Conservation (phyloP, 2,888 invertebrate genomes). For the Marronus borbonicus region DNA sequence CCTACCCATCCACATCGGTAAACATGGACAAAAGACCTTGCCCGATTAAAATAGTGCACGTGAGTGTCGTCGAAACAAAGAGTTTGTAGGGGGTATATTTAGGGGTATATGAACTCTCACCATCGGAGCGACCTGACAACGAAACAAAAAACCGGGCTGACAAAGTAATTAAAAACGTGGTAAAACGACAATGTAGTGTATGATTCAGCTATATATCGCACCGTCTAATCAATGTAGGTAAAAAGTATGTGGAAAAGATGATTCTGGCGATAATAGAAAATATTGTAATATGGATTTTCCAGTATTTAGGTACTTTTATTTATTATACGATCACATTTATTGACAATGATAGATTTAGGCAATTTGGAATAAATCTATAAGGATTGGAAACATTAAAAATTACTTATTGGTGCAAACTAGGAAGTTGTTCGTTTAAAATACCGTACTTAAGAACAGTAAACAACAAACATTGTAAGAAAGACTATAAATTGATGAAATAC, state of each 20-base stretch:
- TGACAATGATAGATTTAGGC: too few species aligned
- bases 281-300: not conserved
- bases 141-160: not conserved
- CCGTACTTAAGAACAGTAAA: too few species aligned
- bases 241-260: slow-evolving; percentile 7
- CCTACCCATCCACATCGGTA: slow-evolving; percentile 6
- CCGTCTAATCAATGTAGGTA: not conserved
- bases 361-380: too few species aligned
- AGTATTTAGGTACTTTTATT: not conserved
- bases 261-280: not conserved
- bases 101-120: not conserved
- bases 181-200: slow-evolving; percentile 15
- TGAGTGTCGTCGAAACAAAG: slow-evolving; percentile 10
- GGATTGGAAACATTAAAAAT: too few species aligned
- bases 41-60: not conserved
- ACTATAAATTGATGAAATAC: too few species aligned
- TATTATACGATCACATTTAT: too few species aligned
- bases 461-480: too few species aligned
- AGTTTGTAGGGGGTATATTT: not conserved
- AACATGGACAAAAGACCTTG: slow-evolving; percentile 9
- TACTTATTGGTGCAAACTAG: too few species aligned
- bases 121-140: not conserved
- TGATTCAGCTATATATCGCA: slow-evolving; percentile 9
- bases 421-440: too few species aligned
- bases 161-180: slow-evolving; percentile 27